Conservation (phyloP, 2,888 invertebrate genomes). For the Mimumesa dahlbomi region DNA sequence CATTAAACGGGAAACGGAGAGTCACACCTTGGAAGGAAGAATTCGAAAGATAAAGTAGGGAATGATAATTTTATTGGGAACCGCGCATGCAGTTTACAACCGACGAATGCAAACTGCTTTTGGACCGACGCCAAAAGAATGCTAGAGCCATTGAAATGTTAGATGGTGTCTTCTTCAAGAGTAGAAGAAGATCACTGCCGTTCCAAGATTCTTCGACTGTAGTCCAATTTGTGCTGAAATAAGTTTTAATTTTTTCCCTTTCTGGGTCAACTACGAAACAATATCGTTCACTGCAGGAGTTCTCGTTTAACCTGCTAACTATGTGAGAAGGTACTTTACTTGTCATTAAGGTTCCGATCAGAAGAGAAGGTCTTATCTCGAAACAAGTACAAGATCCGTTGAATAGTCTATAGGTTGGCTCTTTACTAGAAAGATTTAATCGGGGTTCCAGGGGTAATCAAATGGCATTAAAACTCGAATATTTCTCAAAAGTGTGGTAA, state of each 20-base stretch:
- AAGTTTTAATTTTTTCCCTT: slow-evolving; percentile 43
- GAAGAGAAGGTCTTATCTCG: too few relatives aligned
- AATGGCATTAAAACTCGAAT: too few relatives aligned
- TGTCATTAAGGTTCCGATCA: too few relatives aligned
- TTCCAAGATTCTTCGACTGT: slow-evolving; percentile 42
- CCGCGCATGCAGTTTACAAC: slow-evolving; percentile 65
- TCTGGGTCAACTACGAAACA: slow-evolving; percentile 19
- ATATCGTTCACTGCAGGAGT: not conserved
- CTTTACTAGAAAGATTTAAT: too few relatives aligned
- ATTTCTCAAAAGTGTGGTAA: too few relatives aligned
- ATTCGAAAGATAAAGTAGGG: slow-evolving; percentile 4
- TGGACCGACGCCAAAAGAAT: slow-evolving; percentile 71
- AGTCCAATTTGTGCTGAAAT: slow-evolving; percentile 65
- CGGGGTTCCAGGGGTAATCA: too few relatives aligned
- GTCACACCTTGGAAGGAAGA: slow-evolving; percentile 12
- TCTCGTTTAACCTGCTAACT: too few relatives aligned
- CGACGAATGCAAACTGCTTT: slow-evolving; percentile 69
- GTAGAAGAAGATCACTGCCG: slow-evolving; percentile 12
- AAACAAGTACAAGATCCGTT: too few relatives aligned
- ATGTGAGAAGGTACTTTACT: too few relatives aligned
- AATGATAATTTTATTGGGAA: slow-evolving; percentile 70
- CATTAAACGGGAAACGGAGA: slow-evolving; percentile 9
- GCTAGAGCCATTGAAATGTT: slow-evolving; percentile 72
- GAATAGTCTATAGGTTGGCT: too few relatives aligned
- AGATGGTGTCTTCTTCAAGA: slow-evolving; percentile 48